Percentiles rank a stretch among this genome's conserved stretches.
These are phyloP conservation scores for Psilopsiagon aymara DNA, from an alignment of 2,113 vertebrate species.

Conservation along the genomic window DNA sequence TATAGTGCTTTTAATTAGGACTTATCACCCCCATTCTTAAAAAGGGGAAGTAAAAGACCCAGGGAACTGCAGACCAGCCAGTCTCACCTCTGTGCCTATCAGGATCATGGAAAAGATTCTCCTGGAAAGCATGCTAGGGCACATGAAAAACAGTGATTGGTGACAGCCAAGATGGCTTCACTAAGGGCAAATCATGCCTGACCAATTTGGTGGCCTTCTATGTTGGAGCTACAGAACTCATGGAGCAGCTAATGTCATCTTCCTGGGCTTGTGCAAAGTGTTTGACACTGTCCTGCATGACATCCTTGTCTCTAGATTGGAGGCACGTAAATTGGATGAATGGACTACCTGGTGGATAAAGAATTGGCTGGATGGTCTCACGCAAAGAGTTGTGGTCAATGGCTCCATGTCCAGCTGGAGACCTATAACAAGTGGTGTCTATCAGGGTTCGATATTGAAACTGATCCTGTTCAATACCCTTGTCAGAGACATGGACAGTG, in stretches of 20 bases:
- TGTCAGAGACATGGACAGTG: neutral
- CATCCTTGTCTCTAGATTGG: neutral
- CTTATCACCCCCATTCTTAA: neutral
- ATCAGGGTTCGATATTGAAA: neutral
- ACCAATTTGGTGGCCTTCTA: neutral
- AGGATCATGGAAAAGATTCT: neutral
- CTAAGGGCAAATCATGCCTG: neutral
- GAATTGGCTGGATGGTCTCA: neutral
- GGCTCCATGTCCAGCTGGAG: neutral
- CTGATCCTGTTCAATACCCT: neutral
- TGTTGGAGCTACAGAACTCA: neutral
- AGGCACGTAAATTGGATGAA: neutral
- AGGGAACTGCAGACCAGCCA: neutral
- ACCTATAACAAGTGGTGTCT: neutral
- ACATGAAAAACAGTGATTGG: neutral
- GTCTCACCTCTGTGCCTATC: neutral
- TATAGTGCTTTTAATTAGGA: neutral
- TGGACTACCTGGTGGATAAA: neutral
- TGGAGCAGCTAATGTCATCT: neutral
- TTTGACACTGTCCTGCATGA: neutral
- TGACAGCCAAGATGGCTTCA: neutral
- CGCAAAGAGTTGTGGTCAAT: neutral
- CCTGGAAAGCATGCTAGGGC: neutral
- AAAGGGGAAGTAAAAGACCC: neutral
- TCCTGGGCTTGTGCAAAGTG: neutral